A percentile compares a stretch with the other conserved stretches of the same genome.
Evolutionary conservation across 30 jellyfish, hydroid and myxozoan species (phyloP).

Genomic region (Turritopsis dohrnii): DNA sequence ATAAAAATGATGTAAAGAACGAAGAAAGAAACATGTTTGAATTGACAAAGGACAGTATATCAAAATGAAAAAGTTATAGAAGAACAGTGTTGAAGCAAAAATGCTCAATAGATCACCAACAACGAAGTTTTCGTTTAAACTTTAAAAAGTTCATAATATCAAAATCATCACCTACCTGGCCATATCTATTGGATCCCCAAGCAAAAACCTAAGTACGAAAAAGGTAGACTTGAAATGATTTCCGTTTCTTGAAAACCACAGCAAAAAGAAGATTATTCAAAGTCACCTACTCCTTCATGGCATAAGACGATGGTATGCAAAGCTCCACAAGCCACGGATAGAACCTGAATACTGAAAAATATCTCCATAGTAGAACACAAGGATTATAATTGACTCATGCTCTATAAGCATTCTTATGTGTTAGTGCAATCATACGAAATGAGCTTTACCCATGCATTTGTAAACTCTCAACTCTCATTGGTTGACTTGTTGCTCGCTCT

Average conservation of each 20-base stretch:
- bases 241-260: too few species aligned
- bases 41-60: neutral
- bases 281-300: constrained; percentile 74
- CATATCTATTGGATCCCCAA: constrained; percentile 77
- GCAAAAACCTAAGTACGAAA: constrained; percentile 56
- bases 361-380: neutral
- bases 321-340: constrained; percentile 86
- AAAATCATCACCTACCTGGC: constrained; percentile 69
- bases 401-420: neutral
- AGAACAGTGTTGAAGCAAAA: too few species aligned
- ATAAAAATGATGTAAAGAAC: neutral
- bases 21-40: neutral
- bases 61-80: too few species aligned
- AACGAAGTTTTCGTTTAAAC: too few species aligned
- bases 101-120: too few species aligned
- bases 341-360: constrained; percentile 54
- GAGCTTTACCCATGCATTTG: constrained; percentile 85
- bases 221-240: neutral
- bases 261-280: neutral
- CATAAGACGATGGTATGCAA: constrained; percentile 81
- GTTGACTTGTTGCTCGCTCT: constrained; percentile 63
- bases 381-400: neutral
- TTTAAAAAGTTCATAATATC: too few species aligned
- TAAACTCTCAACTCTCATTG: constrained; percentile 84
- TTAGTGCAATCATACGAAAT: too few species aligned